Evolutionary conservation across 2,888 invertebrate genomes (phyloP).

Genomic region (Clistopyga incitator): DNA sequence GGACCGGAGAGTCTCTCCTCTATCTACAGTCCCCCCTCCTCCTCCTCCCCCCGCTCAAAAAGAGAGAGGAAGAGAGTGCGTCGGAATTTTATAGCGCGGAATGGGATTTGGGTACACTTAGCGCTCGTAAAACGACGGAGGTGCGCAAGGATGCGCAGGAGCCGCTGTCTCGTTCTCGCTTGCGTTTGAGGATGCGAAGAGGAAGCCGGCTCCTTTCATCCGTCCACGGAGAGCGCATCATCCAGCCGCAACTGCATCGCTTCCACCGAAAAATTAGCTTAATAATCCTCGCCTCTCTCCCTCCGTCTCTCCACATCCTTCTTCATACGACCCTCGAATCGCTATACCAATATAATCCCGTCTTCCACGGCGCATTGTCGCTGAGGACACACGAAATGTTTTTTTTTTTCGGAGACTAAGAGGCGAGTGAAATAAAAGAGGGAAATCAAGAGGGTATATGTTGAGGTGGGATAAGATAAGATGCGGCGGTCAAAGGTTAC

Average conservation of each 20-base stretch:
- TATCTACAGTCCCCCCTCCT: constrained; percentile 19
- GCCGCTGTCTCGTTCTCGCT: constrained; percentile 24
- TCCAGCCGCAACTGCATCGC: constrained; percentile 43
- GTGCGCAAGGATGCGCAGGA: constrained; percentile 78
- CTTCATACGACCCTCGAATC: background rate
- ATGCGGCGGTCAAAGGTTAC: too few relatives aligned
- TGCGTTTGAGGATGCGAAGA: constrained; percentile 35
- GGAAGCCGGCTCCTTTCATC: constrained; percentile 61
- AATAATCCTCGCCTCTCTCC: constrained; percentile 54
- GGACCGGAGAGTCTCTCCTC: constrained; percentile 1
- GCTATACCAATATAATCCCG: constrained; percentile 8
- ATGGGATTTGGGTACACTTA: constrained; percentile 82
- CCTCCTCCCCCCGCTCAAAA: constrained; percentile 4
- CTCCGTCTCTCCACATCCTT: constrained; percentile 3
- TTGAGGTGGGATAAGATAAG: too few relatives aligned
- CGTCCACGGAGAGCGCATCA: constrained; percentile 44
- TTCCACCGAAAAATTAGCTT: constrained; percentile 61
- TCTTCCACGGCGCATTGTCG: constrained; percentile 12
- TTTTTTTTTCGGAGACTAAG: constrained; percentile 1
- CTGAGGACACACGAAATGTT: background rate
- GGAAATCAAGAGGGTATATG: background rate
- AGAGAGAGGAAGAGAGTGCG: constrained; percentile 22
- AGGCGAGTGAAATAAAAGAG: background rate
- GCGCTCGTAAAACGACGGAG: constrained; percentile 81
- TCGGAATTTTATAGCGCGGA: constrained; percentile 68